A percentile compares a stretch with the other conserved stretches of the same genome.
phyloP scores from a whole-genome alignment of 2,113 vertebrate genomes.

The Eulacestoma nigropectus region DNA sequence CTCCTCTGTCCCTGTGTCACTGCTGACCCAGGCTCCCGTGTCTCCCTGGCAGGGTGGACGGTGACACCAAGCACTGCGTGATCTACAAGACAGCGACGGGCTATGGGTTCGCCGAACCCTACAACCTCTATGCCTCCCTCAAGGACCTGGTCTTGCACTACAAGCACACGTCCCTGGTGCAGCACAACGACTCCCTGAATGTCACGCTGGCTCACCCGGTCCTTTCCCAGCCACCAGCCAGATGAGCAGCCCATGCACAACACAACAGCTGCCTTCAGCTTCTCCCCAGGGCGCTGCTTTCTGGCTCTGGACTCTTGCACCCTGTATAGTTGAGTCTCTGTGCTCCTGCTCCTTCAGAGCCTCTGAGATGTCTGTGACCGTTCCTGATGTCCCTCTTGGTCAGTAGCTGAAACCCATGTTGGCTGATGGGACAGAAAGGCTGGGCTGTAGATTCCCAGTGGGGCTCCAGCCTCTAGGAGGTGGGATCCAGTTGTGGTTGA shows the following conservation, averaged over 20 bases:
- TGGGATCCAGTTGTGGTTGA: conserved; percentile 12
- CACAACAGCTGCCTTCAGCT: conserved; percentile 9
- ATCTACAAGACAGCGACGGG: conserved; percentile 88
- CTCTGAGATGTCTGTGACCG: conserved; percentile 42
- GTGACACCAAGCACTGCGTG: conserved; percentile 88
- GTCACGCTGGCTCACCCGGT: conserved; percentile 89
- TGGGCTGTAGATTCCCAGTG: background rate
- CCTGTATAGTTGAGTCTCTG: conserved; percentile 60
- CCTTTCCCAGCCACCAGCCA: conserved; percentile 81
- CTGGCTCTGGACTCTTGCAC: conserved; percentile 20
- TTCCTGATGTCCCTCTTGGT: conserved; percentile 50
- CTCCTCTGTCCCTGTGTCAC: background rate
- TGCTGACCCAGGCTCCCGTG: background rate
- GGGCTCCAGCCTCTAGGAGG: conserved; percentile 18
- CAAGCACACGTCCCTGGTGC: conserved; percentile 88
- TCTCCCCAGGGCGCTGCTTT: conserved; percentile 11
- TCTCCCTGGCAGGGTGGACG: conserved; percentile 77
- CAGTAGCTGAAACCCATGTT: conserved; percentile 30
- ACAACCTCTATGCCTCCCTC: conserved; percentile 89
- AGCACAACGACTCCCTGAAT: conserved; percentile 92
- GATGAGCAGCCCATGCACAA: conserved; percentile 66
- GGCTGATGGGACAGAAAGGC: conserved; percentile 16
- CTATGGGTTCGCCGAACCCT: conserved; percentile 89
- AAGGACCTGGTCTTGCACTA: conserved; percentile 93
- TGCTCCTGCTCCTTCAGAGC: conserved; percentile 59